Conservation (phyloP, 1,140 invertebrate genomes). For the Achatina immaculata region DNA sequence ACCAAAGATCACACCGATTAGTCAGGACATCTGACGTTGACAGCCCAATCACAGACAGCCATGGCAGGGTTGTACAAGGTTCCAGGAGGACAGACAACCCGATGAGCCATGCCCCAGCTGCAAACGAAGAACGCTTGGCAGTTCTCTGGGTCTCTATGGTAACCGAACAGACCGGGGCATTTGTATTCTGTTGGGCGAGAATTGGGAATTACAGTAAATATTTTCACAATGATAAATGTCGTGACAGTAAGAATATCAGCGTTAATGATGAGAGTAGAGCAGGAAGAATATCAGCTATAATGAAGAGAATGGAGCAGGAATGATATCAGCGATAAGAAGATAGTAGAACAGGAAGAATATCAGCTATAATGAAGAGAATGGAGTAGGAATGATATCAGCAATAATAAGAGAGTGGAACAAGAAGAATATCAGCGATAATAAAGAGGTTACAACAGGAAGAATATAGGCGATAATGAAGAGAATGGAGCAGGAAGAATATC, state of each 20-base stretch:
- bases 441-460: too few species aligned
- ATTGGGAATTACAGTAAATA: background rate
- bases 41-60: conserved; percentile 44
- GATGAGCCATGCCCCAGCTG: conserved; percentile 45
- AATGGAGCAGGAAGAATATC: too few species aligned
- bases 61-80: conserved; percentile 40
- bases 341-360: background rate
- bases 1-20: too few species aligned
- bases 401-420: too few species aligned
- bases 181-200: conserved; percentile 21
- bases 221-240: background rate
- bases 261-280: background rate
- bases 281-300: background rate
- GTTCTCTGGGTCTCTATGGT: conserved; percentile 38
- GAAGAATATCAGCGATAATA: too few species aligned
- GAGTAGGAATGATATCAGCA: too few species aligned
- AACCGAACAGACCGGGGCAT: conserved; percentile 47
- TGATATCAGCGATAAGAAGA: background rate
- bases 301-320: background rate
- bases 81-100: conserved; percentile 42
- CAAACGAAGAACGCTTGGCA: conserved; percentile 48
- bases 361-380: background rate
- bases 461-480: too few species aligned
- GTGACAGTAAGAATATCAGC: background rate
- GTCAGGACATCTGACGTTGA: conserved; percentile 43